These are phyloP conservation scores for Dione vanillae DNA, from an alignment of 2,888 invertebrate genomes.

Conservation along the genomic window DNA sequence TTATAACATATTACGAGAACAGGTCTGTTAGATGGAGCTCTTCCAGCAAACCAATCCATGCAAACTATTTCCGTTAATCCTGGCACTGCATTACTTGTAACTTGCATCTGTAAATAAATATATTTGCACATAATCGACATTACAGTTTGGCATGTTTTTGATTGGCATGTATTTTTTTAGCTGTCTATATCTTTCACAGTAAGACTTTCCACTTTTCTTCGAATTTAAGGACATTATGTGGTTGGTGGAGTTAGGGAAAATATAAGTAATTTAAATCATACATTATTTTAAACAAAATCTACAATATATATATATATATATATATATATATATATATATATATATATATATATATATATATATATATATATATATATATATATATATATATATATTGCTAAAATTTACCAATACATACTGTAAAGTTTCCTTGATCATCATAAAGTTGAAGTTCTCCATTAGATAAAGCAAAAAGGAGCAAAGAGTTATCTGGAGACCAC, in stretches of 20 bases:
- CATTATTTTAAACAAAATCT: too few relatives aligned
- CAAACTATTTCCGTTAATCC: slow-evolving; percentile 88
- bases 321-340: too few relatives aligned
- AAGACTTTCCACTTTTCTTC: too few relatives aligned
- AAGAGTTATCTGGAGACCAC: slow-evolving; percentile 98
- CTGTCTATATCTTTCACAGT: neutral
- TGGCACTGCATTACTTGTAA: slow-evolving; percentile 86
- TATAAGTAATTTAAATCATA: neutral
- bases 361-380: too few relatives aligned
- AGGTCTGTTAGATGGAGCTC: slow-evolving; percentile 89
- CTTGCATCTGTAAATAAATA: slow-evolving; percentile 86
- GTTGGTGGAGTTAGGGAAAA: neutral
- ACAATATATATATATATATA: too few relatives aligned
- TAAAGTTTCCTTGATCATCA: slow-evolving; percentile 94
- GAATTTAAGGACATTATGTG: neutral
- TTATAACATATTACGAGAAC: slow-evolving; percentile 94
- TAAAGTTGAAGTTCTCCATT: slow-evolving; percentile 97
- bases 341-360: too few relatives aligned
- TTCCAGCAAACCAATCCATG: slow-evolving; percentile 94
- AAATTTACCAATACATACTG: slow-evolving; percentile 65
- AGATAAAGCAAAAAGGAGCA: slow-evolving; percentile 94
- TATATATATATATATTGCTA: neutral
- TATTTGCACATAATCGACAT: neutral
- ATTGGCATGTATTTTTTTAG: neutral
- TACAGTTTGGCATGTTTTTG: neutral